Base-by-base conservation (phyloP, 1,140 invertebrate genomes). In the Forficula auricularia region DNA sequence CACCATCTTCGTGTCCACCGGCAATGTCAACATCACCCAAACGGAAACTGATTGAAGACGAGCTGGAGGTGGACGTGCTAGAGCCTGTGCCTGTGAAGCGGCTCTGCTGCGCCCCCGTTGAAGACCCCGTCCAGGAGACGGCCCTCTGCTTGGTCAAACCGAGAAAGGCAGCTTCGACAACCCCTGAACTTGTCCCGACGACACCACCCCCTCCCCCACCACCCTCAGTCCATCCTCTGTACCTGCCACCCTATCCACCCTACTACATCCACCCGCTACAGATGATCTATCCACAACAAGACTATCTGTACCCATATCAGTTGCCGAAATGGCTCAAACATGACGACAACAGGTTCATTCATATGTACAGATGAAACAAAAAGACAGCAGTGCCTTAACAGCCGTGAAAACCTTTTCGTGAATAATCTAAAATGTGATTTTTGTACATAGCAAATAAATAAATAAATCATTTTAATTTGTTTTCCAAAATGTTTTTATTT, bases 71-170 rank as follows among this genome's bases (percentile, higher is more conserved):
- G 22, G 22, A 27, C 4, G 22, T 6, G 4, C 4, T 6, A 6
- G 9, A 20, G 6, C 14, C 3, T 8, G 19, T 7, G 9, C 38
- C 19, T 7, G 3, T 8, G 14, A 20, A n/a, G 19, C 19, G 19
- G 8, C 12, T 16, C 38, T 14, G 19, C 19, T 13, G 30, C 38
- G 7, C 7, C 2, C 3, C 4, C 30, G 1, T 43, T 37, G 13
- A 42, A 49, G 40, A 50, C 53, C 52, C 50, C 19, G 45, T 47
- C 3, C 54, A 54, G 38, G 54, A 55, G 38, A 49, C 52, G n/a
- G 54, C 54, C 4, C 40, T 56, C 2, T 56, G 54, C 35, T 46
- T 56, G 3, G 50, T 54, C n/a, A 54, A 53, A 43, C 41, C 16
- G 13, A 30, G 42, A 46, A 18, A 4, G 3, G 32, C 31, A 20